phyloP scores from a whole-genome alignment of 2,888 invertebrate species.

The Bombylius major region DNA sequence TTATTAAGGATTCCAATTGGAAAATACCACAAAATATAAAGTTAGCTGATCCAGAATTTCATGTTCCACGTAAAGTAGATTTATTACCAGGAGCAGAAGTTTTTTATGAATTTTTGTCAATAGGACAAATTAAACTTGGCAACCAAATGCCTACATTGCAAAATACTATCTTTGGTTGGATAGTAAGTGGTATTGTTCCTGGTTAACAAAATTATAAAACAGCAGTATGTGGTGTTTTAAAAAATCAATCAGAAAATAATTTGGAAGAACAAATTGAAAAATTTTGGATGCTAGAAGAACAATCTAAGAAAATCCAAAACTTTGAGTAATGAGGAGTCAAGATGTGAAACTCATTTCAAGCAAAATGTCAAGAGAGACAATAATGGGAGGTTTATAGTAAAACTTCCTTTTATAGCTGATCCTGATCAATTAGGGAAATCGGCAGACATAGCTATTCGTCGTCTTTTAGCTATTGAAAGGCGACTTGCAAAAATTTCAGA shows the following conservation, averaged over 20 bases:
- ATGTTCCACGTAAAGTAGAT: no score
- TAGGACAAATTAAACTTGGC: not conserved
- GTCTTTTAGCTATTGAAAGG: conserved; percentile 14
- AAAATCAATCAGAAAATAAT: not conserved
- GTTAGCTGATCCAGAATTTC: no score
- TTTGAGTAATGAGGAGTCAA: conserved; percentile 7
- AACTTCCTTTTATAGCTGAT: conserved; percentile 13
- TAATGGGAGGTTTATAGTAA: conserved; percentile 13
- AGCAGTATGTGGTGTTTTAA: not conserved
- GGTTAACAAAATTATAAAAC: not conserved
- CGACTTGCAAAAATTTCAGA: conserved; percentile 9
- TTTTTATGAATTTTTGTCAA: no score
- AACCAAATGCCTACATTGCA: not conserved
- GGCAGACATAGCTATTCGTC: conserved; percentile 3
- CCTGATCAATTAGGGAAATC: conserved; percentile 1
- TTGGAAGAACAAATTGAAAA: not conserved
- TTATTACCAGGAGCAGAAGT: no score
- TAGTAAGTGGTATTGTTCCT: not conserved
- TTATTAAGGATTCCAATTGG: no score
- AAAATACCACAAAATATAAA: no score
- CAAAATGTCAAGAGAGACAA: conserved; percentile 4
- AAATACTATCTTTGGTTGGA: not conserved
- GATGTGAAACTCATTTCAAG: conserved; percentile 15
- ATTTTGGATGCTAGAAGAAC: not conserved
- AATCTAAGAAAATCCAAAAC: no score